Conservation (phyloP, 1,140 invertebrate genomes). For the Panulirus ornatus region DNA sequence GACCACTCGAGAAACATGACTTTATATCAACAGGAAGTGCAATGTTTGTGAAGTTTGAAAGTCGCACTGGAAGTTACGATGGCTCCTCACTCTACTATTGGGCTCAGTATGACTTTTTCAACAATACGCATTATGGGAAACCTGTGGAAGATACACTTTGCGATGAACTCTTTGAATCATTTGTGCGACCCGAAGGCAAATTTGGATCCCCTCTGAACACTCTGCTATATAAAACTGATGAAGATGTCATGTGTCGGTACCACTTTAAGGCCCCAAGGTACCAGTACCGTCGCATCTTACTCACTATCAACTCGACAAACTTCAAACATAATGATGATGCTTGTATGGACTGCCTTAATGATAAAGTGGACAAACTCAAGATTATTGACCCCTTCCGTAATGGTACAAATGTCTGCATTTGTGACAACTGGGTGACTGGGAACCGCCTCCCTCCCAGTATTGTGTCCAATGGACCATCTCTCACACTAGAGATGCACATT, state of each 20-base stretch:
- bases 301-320: conserved; percentile 81
- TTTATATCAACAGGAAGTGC: conserved; percentile 92
- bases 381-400: conserved; percentile 74
- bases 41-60: conserved; percentile 87
- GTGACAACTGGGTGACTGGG: conserved; percentile 64
- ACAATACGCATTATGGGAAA: conserved; percentile 90
- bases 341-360: conserved; percentile 89
- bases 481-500: conserved; percentile 88
- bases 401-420: conserved; percentile 75
- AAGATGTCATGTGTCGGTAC: conserved; percentile 88
- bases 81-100: conserved; percentile 91
- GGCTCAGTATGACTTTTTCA: conserved; percentile 95
- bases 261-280: conserved; percentile 89
- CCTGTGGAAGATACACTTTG: conserved; percentile 88
- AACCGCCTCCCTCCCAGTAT: conserved; percentile 78
- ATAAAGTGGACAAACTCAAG: conserved; percentile 89
- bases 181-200: conserved; percentile 83
- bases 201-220: conserved; percentile 90
- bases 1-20: conserved; percentile 93
- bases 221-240: conserved; percentile 88
- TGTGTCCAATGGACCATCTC: conserved; percentile 86
- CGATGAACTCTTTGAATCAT: conserved; percentile 90
- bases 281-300: conserved; percentile 87
- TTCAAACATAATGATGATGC: conserved; percentile 85
- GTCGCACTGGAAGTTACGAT: conserved; percentile 83